Percentiles rank a stretch among this genome's conserved stretches.
Conservation (phyloP, 30 jellyfish, hydroid and myxozoan species). For the Morbakka virulenta region DNA sequence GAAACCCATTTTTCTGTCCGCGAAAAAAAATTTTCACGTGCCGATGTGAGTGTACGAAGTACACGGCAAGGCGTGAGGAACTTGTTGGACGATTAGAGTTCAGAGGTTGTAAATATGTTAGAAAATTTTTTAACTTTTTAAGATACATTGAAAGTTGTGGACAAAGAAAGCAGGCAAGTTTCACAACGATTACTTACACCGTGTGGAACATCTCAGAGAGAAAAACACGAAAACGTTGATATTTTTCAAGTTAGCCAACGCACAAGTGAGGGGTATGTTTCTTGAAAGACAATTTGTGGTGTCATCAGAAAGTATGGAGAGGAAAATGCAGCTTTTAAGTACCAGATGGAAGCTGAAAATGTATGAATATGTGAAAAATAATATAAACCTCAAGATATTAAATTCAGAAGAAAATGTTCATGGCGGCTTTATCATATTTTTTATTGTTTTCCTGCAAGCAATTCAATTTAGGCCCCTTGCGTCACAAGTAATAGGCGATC, state of each 20-base stretch:
- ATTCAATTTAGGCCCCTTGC: no score
- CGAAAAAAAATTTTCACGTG: constrained; percentile 40
- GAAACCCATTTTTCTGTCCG: no score
- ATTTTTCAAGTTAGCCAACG: constrained; percentile 29
- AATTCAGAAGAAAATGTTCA: constrained; percentile 47
- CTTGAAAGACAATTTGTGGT: constrained; percentile 11
- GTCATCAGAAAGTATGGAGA: constrained; percentile 21
- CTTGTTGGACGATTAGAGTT: not conserved
- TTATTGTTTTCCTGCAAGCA: no score
- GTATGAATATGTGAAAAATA: constrained; percentile 45
- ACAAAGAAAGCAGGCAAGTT: constrained; percentile 12
- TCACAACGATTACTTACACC: constrained; percentile 25
- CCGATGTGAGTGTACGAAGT: constrained; percentile 36
- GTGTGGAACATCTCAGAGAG: constrained; percentile 44
- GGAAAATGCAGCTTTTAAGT: constrained; percentile 11
- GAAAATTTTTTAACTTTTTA: not conserved
- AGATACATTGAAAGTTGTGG: not conserved
- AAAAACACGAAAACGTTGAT: constrained; percentile 23
- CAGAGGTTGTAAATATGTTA: no score
- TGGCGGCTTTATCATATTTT: no score
- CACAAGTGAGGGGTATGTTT: constrained; percentile 34
- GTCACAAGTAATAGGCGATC: no score
- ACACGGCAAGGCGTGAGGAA: constrained; percentile 18
- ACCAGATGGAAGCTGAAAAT: constrained; percentile 14
- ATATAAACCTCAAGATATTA: constrained; percentile 30